Conservation (phyloP, 2,797 vertebrate genomes). For the Allobates femoralis region DNA sequence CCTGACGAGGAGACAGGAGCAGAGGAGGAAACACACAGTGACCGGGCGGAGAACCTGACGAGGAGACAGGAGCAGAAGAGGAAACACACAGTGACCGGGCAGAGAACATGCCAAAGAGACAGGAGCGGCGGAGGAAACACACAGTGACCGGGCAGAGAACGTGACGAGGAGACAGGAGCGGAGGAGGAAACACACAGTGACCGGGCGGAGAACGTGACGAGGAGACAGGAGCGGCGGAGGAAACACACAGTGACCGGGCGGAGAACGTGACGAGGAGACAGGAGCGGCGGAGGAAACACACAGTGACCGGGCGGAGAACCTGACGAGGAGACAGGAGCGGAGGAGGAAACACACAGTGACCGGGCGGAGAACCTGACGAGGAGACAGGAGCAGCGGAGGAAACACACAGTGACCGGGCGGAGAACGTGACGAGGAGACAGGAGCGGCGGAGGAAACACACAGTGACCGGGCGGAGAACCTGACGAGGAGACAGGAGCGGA, state of each 20-base stretch:
- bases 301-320: not conserved
- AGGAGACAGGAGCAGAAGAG: not conserved
- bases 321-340: constrained; percentile 77
- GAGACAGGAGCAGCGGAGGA: not conserved
- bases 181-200: not conserved
- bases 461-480: not conserved
- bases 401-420: not conserved
- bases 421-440: constrained; percentile 57
- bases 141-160: not conserved
- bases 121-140: constrained; percentile 78
- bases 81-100: not conserved
- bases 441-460: constrained; percentile 75
- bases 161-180: not conserved
- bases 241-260: not conserved
- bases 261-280: not conserved
- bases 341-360: not conserved
- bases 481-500: not conserved
- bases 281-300: not conserved
- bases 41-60: not conserved
- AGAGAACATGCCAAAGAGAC: too few relatives aligned
- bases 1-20: constrained; percentile 73
- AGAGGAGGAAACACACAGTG: constrained; percentile 65
- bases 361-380: not conserved
- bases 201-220: not conserved
- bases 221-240: constrained; percentile 78